Evolutionary conservation across 2,888 invertebrate species (phyloP), one percentile per base, ranked within the genome.

Genomic region (Pseudoips prasinana): DNA sequence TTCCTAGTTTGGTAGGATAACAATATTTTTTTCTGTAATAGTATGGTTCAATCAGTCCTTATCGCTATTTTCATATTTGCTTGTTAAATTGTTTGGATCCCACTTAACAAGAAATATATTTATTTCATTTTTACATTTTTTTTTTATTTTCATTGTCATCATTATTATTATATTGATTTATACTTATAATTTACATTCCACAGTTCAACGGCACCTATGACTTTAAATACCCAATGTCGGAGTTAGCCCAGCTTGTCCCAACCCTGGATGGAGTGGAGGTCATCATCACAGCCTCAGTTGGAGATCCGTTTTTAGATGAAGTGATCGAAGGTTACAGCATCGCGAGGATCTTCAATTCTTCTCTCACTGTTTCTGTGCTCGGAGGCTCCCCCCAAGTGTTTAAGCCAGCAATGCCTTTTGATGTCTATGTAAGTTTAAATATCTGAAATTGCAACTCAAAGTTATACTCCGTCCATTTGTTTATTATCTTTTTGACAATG

Each of bases 361-460:
- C 95, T 4, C 90, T 97, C 4, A 92, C 92, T 32, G 91, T 98
- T 1, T 90, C 92, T 20, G 96, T 98, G 78, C 89, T 98, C 1
- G 98, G 98, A 0, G 96, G 96, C 18, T 92, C 94, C 0, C 96
- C 98, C 4, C 96, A 98, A 78, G 94, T 98, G 8, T 98, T 98
- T 83, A 98, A 98, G 75, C 98, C 98, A 0, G 91, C 95, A 5
- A 97, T 98, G 95, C 96, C 97, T 0, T 94, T 97, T 62, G 94
- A 93, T 44, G 90, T 93, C 27, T 96, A 96, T 74, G 95, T 95
- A 78, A 91, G 93, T 66, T n/a, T 10, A n/a, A n/a, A n/a, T n/a
- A n/a, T n/a, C n/a, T n/a, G n/a, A n/a, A n/a, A n/a, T n/a, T n/a
- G n/a, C 5, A n/a, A 1, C 0, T 3, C 2, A 23, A n/a, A n/a